Evolutionary conservation across 2,113 vertebrate genomes (phyloP), one percentile per base, ranked within the genome.

Genomic region (Crypturellus undulatus): DNA sequence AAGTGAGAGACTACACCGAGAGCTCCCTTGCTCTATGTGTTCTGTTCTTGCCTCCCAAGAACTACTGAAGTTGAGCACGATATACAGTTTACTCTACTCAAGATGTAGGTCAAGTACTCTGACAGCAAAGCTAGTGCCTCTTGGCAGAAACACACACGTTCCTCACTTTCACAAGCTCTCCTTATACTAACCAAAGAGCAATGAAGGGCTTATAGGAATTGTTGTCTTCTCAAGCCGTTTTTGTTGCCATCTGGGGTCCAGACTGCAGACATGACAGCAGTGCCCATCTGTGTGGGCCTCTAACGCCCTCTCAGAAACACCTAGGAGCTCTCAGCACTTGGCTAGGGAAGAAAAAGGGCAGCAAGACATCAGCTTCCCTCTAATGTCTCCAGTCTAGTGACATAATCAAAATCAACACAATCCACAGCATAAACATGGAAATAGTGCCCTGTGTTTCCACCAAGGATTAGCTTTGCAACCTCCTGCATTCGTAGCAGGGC

Each of bases 111-210:
- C 21, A 51, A 62, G 62, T 51, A 79, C 80, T 89, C 69, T 87
- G 75, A 87, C 84, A 56, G 58, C 52, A 88, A 78, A 76, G 60
- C 84, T n/a, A 93, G 70, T 76, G 45, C 40, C 52, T 64, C 91
- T 81, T 38, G 47, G 51, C 87, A 68, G 40, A 8, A 25, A 65
- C 79, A 19, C 60, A 43, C 38, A 78, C 1, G 5, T n/a, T 38
- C 87, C 26, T 67, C 16, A 3, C 65, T 88, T 90, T 4, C 0
- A 4, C 26, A 40, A 8, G 30, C 10, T 94, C 67, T 80, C 47
- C 40, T 32, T n/a, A 19, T 22, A 5, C 17, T 49, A 17, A 64
- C 36, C 36, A 19, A 26, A 12, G 17, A 62, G 52, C n/a, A 11
- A 19, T 15, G 49, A 26, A n/a, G 45, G 67, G 45, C 62, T 68